phyloP scores from a whole-genome alignment of 2,888 invertebrate genomes.

The Adelphocoris suturalis region DNA sequence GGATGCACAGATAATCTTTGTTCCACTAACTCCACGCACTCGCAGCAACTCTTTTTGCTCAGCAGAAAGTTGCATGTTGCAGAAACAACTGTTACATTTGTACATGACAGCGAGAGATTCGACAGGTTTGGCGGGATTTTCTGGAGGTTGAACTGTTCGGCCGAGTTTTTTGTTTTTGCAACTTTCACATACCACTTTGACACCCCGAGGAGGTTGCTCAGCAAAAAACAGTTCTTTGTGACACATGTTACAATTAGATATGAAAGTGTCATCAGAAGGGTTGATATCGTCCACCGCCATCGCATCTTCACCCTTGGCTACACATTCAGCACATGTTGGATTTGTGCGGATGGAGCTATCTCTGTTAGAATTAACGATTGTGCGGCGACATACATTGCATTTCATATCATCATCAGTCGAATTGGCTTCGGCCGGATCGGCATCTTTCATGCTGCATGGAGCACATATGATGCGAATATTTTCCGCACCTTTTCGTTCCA shows the following conservation, averaged over 20 bases:
- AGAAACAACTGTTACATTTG: slow-evolving; percentile 60
- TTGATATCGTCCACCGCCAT: slow-evolving; percentile 53
- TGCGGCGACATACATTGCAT: slow-evolving; percentile 18
- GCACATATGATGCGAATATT: slow-evolving; percentile 61
- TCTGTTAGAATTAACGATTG: not conserved
- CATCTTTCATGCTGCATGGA: slow-evolving; percentile 59
- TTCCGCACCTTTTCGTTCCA: slow-evolving; percentile 57
- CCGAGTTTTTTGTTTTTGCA: slow-evolving; percentile 29
- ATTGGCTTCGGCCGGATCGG: not conserved
- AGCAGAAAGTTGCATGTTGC: slow-evolving; percentile 56
- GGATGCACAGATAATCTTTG: slow-evolving; percentile 53
- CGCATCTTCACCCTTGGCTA: slow-evolving; percentile 35
- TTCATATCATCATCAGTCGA: not conserved
- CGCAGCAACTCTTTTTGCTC: slow-evolving; percentile 54
- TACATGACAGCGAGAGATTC: slow-evolving; percentile 55
- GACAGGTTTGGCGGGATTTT: slow-evolving; percentile 11
- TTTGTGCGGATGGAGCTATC: not conserved
- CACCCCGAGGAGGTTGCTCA: not conserved
- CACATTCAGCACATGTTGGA: slow-evolving; percentile 44
- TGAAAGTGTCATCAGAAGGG: not conserved
- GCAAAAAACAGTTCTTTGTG: slow-evolving; percentile 49
- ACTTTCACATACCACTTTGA: slow-evolving; percentile 30
- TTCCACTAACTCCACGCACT: slow-evolving; percentile 56
- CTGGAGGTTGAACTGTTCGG: not conserved
- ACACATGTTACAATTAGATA: slow-evolving; percentile 31